These are phyloP conservation scores for Seriola quinqueradiata DNA, from an alignment of 2,113 vertebrate species.

Conservation along the genomic window DNA sequence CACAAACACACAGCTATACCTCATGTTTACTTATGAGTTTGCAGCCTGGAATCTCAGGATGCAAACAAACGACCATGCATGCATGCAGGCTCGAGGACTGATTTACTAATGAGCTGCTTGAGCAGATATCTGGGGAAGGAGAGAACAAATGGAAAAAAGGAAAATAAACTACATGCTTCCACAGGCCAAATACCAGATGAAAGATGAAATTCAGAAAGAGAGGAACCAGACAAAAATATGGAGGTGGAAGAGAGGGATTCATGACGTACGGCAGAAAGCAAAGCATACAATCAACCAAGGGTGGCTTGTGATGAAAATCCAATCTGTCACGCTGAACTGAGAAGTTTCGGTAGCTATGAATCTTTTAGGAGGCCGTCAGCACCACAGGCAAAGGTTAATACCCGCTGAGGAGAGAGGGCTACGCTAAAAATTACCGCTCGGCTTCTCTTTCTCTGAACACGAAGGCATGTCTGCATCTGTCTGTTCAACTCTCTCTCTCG, in stretches of 20 bases:
- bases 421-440: conserved; percentile 22
- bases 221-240: conserved; percentile 20
- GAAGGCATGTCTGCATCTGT: conserved; percentile 5
- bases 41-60: conserved; percentile 30
- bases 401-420: conserved; percentile 23
- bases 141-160: conserved; percentile 18
- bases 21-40: conserved; percentile 71
- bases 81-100: conserved; percentile 37
- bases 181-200: conserved; percentile 38
- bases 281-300: conserved; percentile 35
- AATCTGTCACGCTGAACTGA: conserved; percentile 63
- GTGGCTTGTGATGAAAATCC: conserved; percentile 62
- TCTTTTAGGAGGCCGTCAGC: conserved; percentile 62
- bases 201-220: conserved; percentile 31
- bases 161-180: conserved; percentile 41
- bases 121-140: conserved; percentile 25
- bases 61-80: conserved; percentile 45
- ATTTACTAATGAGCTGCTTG: conserved; percentile 56
- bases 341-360: conserved; percentile 72
- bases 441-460: conserved; percentile 24
- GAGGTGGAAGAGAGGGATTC: conserved; percentile 25
- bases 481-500: conserved; percentile 28
- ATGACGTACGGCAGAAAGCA: background rate
- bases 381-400: conserved; percentile 57
- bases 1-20: conserved; percentile 27